These are phyloP conservation scores for Eubasilissa splendida DNA, from an alignment of 2,888 invertebrate species.

Conservation along the genomic window DNA sequence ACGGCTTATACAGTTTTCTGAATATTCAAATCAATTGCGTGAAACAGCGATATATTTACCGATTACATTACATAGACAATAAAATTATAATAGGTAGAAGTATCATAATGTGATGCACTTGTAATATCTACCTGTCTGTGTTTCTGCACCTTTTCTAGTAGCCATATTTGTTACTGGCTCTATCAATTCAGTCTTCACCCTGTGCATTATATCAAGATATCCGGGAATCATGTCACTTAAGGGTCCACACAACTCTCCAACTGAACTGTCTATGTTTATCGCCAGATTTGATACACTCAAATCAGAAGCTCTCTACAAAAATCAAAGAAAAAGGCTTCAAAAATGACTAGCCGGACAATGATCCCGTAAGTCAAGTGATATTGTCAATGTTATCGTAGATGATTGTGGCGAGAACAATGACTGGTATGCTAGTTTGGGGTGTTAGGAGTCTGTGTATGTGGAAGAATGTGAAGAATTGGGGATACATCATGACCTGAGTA, in stretches of 20 bases:
- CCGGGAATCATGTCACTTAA: conserved; percentile 78
- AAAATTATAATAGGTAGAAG: too few species aligned
- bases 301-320: conserved; percentile 71
- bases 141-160: conserved; percentile 68
- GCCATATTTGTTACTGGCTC: conserved; percentile 72
- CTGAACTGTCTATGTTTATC: conserved; percentile 73
- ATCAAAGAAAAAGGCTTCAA: conserved; percentile 31
- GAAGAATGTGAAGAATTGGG: too few species aligned
- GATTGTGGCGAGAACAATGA: too few species aligned
- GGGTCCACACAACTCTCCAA: conserved; percentile 72
- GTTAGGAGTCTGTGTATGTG: too few species aligned
- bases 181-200: conserved; percentile 77
- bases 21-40: too few species aligned
- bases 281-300: conserved; percentile 76
- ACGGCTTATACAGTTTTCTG: too few species aligned
- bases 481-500: too few species aligned
- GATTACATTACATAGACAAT: too few species aligned
- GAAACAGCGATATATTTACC: too few species aligned
- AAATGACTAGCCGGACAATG: neutral
- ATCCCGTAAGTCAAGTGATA: too few species aligned
- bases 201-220: conserved; percentile 75
- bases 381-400: too few species aligned
- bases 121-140: conserved; percentile 64
- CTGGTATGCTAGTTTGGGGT: too few species aligned
- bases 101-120: neutral